Evolutionary conservation across 2,113 vertebrate genomes (phyloP), one percentile per base, ranked within the genome.

Genomic region (Rhipidura dahli): DNA sequence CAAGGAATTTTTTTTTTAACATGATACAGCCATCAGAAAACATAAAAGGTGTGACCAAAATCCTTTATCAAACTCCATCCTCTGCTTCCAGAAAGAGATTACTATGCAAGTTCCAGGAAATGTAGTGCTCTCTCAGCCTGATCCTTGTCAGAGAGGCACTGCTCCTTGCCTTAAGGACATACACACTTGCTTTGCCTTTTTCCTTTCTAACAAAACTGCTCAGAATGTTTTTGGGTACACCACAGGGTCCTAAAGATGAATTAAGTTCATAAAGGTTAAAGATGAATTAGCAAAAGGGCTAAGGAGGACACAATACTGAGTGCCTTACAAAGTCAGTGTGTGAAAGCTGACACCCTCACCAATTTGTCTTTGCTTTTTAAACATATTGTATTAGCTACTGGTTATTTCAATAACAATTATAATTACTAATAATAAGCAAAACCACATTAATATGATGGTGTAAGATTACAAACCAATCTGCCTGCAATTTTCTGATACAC

Each of bases 311-410:
- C 13, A 50, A 13, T 9, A 10, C 13, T 71, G 40, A 63, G 6
- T 22, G 26, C 23, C 11, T 76, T 45, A 40, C 7, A 6, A 72
- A 69, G 33, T n/a, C 59, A 13, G n/a, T 27, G 14, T 57, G 19
- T 84, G 78, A 89, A 92, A 64, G 30, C 20, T 44, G 61, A 82
- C 44, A 68, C 10, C 44, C 54, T 64, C 27, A 49, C 21, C 40
- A 28, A 56, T 93, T 84, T 60, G 80, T 70, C 49, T 83, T 73
- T 69, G 35, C 49, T 60, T 79, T 87, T 69, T 64, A 76, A 83
- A 72, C 7, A 33, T 13, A 33, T 5, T 17, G 19, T 33, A 85
- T 82, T 91, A 82, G 44, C 40, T 89, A 56, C 37, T 33, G 20
- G 26, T 65, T 82, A 39, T 45, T 76, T 39, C 83, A 53, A 5